Percentiles rank a stretch among this genome's conserved stretches.
Evolutionary conservation across 1,140 invertebrate genomes (phyloP).

Genomic region (Bombus sibiricus): DNA sequence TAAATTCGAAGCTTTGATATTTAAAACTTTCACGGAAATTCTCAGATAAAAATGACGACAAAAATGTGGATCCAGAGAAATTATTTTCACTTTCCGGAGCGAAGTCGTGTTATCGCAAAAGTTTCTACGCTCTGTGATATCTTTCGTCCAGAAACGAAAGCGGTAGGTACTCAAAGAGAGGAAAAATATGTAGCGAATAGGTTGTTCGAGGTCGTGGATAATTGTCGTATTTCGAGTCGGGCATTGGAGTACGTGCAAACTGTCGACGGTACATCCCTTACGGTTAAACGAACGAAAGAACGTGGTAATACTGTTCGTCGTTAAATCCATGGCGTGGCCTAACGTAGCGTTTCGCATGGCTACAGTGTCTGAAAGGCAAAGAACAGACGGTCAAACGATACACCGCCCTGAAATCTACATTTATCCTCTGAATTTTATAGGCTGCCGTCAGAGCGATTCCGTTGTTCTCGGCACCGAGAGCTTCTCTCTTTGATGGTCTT

Average conservation of each 20-base stretch:
- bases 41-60: too few relatives aligned
- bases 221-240: constrained; percentile 65
- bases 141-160: too few relatives aligned
- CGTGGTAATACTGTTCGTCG: constrained; percentile 69
- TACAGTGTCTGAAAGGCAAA: constrained; percentile 41
- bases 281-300: constrained; percentile 51
- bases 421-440: constrained; percentile 77
- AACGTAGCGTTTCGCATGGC: constrained; percentile 68
- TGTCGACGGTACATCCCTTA: constrained; percentile 61
- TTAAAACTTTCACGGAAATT: not conserved
- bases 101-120: not conserved
- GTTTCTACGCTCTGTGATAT: not conserved
- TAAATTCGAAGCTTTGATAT: not conserved
- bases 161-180: not conserved
- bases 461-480: constrained; percentile 37
- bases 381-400: constrained; percentile 70
- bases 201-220: constrained; percentile 35
- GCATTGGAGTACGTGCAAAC: constrained; percentile 73
- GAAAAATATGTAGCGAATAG: not conserved
- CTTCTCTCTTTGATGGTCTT: constrained; percentile 71
- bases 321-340: constrained; percentile 63
- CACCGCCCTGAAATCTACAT: constrained; percentile 79
- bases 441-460: constrained; percentile 62
- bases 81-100: too few relatives aligned
- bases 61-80: not conserved